phyloP scores from a whole-genome alignment of 2,113 vertebrate genomes.

The Megaceryle torquata region DNA sequence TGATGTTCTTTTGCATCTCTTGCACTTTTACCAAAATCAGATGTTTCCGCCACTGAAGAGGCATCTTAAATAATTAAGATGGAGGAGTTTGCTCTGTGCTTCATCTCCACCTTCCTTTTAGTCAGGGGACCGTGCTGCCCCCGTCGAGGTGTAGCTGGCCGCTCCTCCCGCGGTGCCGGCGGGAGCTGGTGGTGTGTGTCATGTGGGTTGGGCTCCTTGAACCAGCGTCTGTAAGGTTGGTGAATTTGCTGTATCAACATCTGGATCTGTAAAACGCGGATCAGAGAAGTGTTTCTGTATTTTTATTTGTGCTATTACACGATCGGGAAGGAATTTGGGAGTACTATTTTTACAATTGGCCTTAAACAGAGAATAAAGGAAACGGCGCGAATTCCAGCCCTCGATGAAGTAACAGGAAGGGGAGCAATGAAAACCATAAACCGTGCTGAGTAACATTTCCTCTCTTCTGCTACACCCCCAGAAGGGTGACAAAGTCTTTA shows the following conservation, averaged over 20 bases:
- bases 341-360: constrained; percentile 59
- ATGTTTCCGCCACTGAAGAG: background rate
- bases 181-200: background rate
- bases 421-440: constrained; percentile 46
- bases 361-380: constrained; percentile 15
- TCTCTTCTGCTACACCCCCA: background rate
- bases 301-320: constrained; percentile 26
- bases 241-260: background rate
- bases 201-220: background rate
- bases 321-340: constrained; percentile 60
- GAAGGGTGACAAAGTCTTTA: constrained; percentile 43
- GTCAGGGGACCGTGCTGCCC: background rate
- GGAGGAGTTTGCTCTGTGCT: background rate
- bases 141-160: no score
- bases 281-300: background rate
- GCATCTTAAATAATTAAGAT: background rate
- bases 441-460: constrained; percentile 56
- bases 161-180: accelerated
- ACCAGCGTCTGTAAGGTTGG: background rate
- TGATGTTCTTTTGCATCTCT: background rate
- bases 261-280: background rate
- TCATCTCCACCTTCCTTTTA: background rate
- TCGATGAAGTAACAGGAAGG: constrained; percentile 52
- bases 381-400: background rate
- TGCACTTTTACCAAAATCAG: background rate